A percentile compares a stretch with the other conserved stretches of the same genome.
Conservation (phyloP, 2,797 vertebrate species). For the Octomys mimax region DNA sequence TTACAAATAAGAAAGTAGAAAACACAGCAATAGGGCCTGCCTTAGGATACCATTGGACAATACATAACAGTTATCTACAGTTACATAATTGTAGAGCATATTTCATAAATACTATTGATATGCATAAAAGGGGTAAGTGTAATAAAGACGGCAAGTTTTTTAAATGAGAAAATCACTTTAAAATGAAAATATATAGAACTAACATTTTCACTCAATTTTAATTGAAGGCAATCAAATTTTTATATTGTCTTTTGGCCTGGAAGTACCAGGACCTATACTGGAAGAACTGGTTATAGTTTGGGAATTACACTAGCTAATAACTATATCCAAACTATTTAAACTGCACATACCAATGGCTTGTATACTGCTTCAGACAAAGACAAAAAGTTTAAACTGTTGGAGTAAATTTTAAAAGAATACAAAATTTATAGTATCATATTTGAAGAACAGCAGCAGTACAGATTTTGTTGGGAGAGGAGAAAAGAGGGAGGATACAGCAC, state of each 20-base stretch:
- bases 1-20: conserved; percentile 85
- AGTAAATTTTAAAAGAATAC: conserved; percentile 59
- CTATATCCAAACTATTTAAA: conserved; percentile 78
- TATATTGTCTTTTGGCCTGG: conserved; percentile 73
- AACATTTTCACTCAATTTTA: conserved; percentile 86
- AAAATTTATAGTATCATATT: conserved; percentile 52
- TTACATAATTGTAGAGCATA: conserved; percentile 91
- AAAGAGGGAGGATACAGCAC: conserved; percentile 58
- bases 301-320: conserved; percentile 42
- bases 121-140: conserved; percentile 91
- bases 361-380: conserved; percentile 69
- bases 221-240: conserved; percentile 58
- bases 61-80: conserved; percentile 92
- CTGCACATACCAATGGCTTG: conserved; percentile 76
- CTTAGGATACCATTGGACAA: conserved; percentile 87
- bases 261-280: conserved; percentile 64
- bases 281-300: conserved; percentile 53
- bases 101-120: conserved; percentile 97
- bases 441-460: conserved; percentile 61
- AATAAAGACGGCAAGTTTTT: conserved; percentile 85
- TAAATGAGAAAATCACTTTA: conserved; percentile 85
- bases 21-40: conserved; percentile 92
- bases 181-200: conserved; percentile 74
- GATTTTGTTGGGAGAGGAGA: background rate
- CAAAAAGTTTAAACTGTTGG: conserved; percentile 13